phyloP scores from a whole-genome alignment of 92 coral and sea anemone species.

The Actinostola sp. region DNA sequence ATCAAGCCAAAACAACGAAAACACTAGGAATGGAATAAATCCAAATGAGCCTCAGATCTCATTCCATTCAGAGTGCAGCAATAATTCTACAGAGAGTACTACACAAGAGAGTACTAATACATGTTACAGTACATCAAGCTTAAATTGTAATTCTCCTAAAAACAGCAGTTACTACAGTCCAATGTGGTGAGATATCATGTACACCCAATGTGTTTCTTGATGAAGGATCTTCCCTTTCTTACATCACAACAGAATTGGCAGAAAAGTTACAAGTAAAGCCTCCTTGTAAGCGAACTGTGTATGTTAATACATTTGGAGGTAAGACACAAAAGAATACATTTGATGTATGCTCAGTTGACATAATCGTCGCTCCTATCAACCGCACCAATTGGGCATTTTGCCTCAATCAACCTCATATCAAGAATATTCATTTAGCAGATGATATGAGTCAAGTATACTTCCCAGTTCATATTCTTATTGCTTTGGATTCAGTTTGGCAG shows the following conservation, averaged over 20 bases:
- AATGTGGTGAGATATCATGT: slow-evolving; percentile 25
- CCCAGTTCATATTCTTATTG: slow-evolving; percentile 38
- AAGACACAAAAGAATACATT: slow-evolving; percentile 21
- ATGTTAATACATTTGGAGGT: slow-evolving; percentile 47
- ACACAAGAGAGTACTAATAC: too few species aligned
- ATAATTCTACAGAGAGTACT: too few species aligned
- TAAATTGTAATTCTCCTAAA: slow-evolving; percentile 22
- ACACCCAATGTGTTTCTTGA: slow-evolving; percentile 42
- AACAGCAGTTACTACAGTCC: slow-evolving; percentile 43
- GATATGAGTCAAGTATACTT: slow-evolving; percentile 41
- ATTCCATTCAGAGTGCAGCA: too few species aligned
- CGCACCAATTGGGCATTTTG: slow-evolving; percentile 21
- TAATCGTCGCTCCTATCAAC: slow-evolving; percentile 19
- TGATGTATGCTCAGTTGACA: slow-evolving; percentile 28
- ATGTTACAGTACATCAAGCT: background rate
- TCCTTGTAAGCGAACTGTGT: slow-evolving; percentile 30
- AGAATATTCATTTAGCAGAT: slow-evolving; percentile 28
- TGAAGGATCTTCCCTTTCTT: slow-evolving; percentile 43
- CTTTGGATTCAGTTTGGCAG: slow-evolving; percentile 53
- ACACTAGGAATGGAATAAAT: too few species aligned
- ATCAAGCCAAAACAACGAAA: too few species aligned
- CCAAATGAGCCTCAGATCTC: too few species aligned
- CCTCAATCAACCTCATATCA: slow-evolving; percentile 31
- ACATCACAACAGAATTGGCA: slow-evolving; percentile 47
- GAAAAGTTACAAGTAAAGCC: slow-evolving; percentile 43